Evolutionary conservation across 2,113 vertebrate genomes (phyloP), one percentile per base, ranked within the genome.

Genomic region (Bothrops jararaca): DNA sequence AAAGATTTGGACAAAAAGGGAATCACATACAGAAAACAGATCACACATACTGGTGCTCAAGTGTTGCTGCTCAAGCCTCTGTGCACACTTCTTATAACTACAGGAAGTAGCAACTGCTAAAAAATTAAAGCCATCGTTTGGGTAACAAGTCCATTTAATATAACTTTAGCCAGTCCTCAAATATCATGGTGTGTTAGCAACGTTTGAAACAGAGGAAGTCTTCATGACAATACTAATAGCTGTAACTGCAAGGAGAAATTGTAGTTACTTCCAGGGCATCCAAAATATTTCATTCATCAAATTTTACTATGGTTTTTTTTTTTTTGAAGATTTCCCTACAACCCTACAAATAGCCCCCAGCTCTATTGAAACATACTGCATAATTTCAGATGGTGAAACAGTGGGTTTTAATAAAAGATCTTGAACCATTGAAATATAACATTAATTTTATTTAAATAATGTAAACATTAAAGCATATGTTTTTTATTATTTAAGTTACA

Each of bases 71-170:
- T n/a, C 34, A 39, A 23, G 5, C 86, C n/a, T 50, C 93, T 90
- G 29, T 48, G 29, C 90, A 50, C 89, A 87, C 2, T 15, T 95
- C 90, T 92, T 86, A 92, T 42, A 92, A 92, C 54, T 15, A 89
- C 74, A 54, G 39, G 8, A 11, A 52, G 64, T 64, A 91, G 52
- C 39, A 69, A 18, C 45, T 89, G 23, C 13, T 58, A 85, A 54
- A 93, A 89, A 85, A 57, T 22, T 53, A 57, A 86, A 80, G 34
- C 6, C 58, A 58, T 91, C 91, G 24, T 29, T 80, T 26, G 12
- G 48, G 23, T 4, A 34, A 39, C 23, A 54, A 89, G 4, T 89
- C 29, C 5, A 53, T 18, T 39, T 56, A 85, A 58, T 42, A 39
- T 54, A 34, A 48, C 24, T 57, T 91, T 88, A 80, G 34, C 39